Percentiles rank a stretch among this genome's conserved stretches.
phyloP scores from a whole-genome alignment of 1,140 invertebrate species.

The Theocolax elegans region DNA sequence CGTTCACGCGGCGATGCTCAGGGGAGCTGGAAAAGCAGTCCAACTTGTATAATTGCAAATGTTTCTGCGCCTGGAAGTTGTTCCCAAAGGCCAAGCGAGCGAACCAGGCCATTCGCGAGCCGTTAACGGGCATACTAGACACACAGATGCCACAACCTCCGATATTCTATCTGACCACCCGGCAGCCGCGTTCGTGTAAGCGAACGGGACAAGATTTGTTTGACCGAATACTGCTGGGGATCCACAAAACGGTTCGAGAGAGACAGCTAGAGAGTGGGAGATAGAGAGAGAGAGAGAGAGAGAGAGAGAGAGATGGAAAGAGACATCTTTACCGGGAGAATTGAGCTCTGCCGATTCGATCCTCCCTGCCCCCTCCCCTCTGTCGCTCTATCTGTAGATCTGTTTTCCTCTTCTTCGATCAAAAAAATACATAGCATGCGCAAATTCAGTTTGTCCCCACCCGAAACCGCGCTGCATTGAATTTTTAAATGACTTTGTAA shows the following conservation, averaged over 20 bases:
- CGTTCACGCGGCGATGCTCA: no score
- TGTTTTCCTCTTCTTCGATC: background rate
- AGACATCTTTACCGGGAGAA: constrained; percentile 27
- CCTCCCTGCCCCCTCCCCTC: background rate
- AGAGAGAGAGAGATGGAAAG: background rate
- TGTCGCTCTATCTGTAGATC: background rate
- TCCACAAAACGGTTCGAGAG: background rate
- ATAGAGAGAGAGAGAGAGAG: constrained; percentile 18
- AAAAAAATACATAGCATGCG: constrained; percentile 1
- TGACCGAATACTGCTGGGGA: constrained; percentile 12
- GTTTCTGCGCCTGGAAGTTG: constrained; percentile 30
- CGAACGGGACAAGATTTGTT: constrained; percentile 27
- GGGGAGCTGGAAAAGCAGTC: background rate
- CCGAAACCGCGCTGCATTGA: background rate
- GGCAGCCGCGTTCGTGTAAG: background rate
- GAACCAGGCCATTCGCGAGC: constrained; percentile 7
- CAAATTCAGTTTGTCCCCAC: no score
- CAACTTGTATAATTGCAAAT: constrained; percentile 39
- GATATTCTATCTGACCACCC: constrained; percentile 15
- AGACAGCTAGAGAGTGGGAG: constrained; percentile 9
- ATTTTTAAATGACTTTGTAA: constrained; percentile 12
- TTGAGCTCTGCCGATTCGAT: background rate
- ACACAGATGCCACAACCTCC: constrained; percentile 1
- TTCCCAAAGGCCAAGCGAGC: constrained; percentile 19
- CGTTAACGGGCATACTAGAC: constrained; percentile 1